phyloP scores from a whole-genome alignment of 2,888 invertebrate genomes.

The Busseola fusca region DNA sequence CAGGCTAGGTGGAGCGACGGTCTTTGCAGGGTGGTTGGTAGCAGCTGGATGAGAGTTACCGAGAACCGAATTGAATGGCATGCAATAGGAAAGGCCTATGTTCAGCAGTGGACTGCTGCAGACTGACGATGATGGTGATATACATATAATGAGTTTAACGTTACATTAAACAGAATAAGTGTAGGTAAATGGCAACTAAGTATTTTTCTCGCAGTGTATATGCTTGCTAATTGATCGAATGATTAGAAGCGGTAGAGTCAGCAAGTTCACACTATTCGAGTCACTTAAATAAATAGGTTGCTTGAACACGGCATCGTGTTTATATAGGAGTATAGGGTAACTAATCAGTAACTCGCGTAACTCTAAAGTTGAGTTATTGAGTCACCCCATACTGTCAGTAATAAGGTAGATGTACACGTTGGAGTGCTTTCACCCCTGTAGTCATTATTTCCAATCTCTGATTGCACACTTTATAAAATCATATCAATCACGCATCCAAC shows the following conservation, averaged over 20 bases:
- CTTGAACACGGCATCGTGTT: neutral
- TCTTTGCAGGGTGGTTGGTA: neutral
- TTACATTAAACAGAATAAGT: neutral
- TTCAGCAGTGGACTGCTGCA: neutral
- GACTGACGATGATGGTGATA: neutral
- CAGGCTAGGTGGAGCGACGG: neutral
- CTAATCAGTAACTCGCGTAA: neutral
- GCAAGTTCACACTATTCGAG: conserved; percentile 1
- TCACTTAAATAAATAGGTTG: neutral
- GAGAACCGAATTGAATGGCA: neutral
- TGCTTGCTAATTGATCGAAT: conserved; percentile 2
- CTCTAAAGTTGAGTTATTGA: neutral
- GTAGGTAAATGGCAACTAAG: neutral
- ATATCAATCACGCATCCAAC: neutral
- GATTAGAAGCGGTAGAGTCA: neutral
- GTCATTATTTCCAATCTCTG: neutral
- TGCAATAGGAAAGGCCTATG: neutral
- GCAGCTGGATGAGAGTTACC: neutral
- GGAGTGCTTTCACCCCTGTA: neutral
- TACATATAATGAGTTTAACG: neutral
- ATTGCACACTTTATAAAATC: neutral
- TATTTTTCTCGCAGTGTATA: neutral
- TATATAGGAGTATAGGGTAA: neutral
- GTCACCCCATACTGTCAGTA: neutral
- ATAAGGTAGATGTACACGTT: neutral